phyloP scores from a whole-genome alignment of 2,797 vertebrate species.

The Liparis tanakae region DNA sequence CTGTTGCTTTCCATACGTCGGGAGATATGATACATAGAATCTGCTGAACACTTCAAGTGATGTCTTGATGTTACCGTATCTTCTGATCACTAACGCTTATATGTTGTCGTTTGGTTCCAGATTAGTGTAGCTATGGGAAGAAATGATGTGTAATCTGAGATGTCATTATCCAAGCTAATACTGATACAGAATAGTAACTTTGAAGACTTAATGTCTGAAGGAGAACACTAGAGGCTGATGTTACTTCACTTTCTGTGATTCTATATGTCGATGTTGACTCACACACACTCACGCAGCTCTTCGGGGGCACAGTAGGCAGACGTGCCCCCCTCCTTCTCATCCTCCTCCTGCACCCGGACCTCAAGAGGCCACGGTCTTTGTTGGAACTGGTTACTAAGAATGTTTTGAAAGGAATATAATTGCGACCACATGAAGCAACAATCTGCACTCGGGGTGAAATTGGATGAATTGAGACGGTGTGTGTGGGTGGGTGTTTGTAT shows the following conservation, averaged over 20 bases:
- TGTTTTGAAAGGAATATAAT: conserved; percentile 74
- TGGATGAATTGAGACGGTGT: conserved; percentile 31
- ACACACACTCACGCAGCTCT: conserved; percentile 45
- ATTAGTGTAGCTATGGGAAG: background rate
- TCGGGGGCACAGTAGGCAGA: conserved; percentile 54
- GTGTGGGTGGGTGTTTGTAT: conserved; percentile 18
- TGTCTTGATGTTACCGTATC: background rate
- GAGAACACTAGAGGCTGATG: conserved; percentile 38
- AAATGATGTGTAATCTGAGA: background rate
- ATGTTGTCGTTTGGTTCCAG: background rate
- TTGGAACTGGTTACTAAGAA: conserved; percentile 70
- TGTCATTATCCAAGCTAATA: conserved; percentile 1
- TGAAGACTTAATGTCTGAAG: conserved; percentile 24
- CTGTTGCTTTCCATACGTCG: conserved; percentile 5
- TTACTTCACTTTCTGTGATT: conserved; percentile 45
- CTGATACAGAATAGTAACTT: conserved; percentile 11
- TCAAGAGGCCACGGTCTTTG: conserved; percentile 68
- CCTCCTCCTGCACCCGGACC: conserved; percentile 48
- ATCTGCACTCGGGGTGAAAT: conserved; percentile 58
- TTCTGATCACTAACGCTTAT: background rate
- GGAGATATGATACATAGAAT: conserved; percentile 12
- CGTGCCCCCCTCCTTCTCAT: conserved; percentile 1
- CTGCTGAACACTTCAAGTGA: conserved; percentile 15
- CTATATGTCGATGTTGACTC: conserved; percentile 57
- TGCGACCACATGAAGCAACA: conserved; percentile 79